Base-by-base conservation (phyloP, 2,888 invertebrate species). In the Ctena decussata region DNA sequence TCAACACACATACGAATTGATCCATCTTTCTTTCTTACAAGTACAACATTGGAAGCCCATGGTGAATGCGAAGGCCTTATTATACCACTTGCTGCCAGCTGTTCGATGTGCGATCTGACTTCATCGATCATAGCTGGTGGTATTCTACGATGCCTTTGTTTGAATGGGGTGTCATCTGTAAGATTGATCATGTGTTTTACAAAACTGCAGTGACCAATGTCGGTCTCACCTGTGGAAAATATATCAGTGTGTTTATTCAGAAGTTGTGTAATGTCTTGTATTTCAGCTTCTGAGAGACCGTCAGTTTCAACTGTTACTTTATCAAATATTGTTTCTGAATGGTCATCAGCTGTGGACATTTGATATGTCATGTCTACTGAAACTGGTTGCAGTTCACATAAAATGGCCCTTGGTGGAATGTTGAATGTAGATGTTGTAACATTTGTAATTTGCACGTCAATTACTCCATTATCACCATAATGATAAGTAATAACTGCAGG, bases 101-200 rank as follows among this genome's bases (percentile, higher is more conserved):
- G 74, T 60, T 80, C 69, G 21, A 80, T 21, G n/a, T 74, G 74
- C 65, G 35, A 35, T 15, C 80, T 41, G 5, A 89, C 89, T 32
- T 90, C 86, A 8, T 86, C 70, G 24, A 77, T 71, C 89, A 91
- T 86, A 0, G 82, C 53, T 49, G 87, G 87, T 2, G 81, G 87
- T 32, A 89, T 89, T 5, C 72, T 53, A 18, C 88, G 32, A 27
- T 86, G 83, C 5, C 85, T 24, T 44, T 89, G 85, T 60, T 88
- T 91, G 60, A 89, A 87, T 1, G 90, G 89, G 6, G 37, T 82
- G 0, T 75, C 73, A 79, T 90, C 77, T 41, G 60, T 12, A 5
- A 77, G 37, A 65, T 77, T 46, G n/a, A 77, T 77, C 8, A 24
- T 21, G 30, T 65, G 65, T 65, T 76, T 75, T 18, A 80, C 76